Evolutionary conservation across 2,797 vertebrate species (phyloP), one percentile per base, ranked within the genome.

Genomic region (Rhadinocentrus ornatus): DNA sequence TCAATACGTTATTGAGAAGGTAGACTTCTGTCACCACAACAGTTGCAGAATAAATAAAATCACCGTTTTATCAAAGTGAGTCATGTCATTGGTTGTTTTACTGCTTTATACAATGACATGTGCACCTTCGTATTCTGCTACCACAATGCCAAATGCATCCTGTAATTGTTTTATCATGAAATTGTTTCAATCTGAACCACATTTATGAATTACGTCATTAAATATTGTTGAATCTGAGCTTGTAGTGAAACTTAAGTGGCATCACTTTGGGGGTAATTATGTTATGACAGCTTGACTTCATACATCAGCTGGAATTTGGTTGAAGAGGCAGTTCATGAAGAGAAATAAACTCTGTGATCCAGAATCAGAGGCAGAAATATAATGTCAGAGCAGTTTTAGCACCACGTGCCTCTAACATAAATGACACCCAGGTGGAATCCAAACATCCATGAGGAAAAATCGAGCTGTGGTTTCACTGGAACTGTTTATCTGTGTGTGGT

Each of bases 401-500:
- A 46, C 39, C 41, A 35, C 8, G 0, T 48, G 34, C 32, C 62
- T 57, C 22, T 3, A 35, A 63, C 62, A 56, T 16, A 20, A 66
- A 52, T 34, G 59, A 62, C 18, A 22, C 37, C 37, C 69, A 58
- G 62, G 64, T 61, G 59, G 44, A 81, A 80, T 64, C 56, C 22
- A 60, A 86, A 63, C 55, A 35, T 16, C 26, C 52, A 35, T 20
- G 37, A 57, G 56, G 71, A 77, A 81, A 71, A 73, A 34, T 27
- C 66, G 65, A 46, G 68, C 66, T 77, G 62, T 13, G 71, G 66
- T 22, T 78, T 24, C 29, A 3, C 35, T 56, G 57, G 70, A 59
- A 35, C 54, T 26, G 27, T 35, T 44, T 20, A 78, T 24, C 81
- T 78, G 76, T 58, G 80, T 83, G 81, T 83, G 78, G 83, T 71